Evolutionary conservation across 2,888 invertebrate species (phyloP).

Genomic region (Ceramica pisi): DNA sequence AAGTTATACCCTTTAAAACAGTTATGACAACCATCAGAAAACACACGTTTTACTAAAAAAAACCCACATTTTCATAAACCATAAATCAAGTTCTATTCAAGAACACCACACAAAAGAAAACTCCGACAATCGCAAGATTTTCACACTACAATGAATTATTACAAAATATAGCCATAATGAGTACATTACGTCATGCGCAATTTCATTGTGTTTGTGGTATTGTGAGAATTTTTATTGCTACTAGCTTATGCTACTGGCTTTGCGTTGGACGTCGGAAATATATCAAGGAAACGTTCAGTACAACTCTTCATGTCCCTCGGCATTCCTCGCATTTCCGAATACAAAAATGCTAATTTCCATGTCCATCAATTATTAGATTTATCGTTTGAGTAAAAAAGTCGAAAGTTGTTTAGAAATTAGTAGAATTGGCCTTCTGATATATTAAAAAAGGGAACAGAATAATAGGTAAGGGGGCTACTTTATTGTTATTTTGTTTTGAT

Average conservation of each 20-base stretch:
- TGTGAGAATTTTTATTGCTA: slow-evolving; percentile 31
- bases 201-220: slow-evolving; percentile 48
- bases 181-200: slow-evolving; percentile 33
- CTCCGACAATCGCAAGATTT: slow-evolving; percentile 34
- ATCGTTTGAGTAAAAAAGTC: no score
- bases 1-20: not conserved
- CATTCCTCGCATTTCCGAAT: no score
- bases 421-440: no score
- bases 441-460: no score
- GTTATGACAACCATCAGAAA: not conserved
- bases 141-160: slow-evolving; percentile 48
- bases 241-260: not conserved
- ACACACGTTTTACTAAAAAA: not conserved
- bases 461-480: no score
- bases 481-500: no score
- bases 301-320: no score
- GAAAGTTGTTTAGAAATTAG: no score
- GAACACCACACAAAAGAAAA: slow-evolving; percentile 23
- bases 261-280: no score
- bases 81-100: slow-evolving; percentile 16
- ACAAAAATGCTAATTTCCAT: no score
- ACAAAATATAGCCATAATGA: slow-evolving; percentile 33
- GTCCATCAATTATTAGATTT: no score
- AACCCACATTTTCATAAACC: not conserved
- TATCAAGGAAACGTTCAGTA: no score